Evolutionary conservation across 37 sponge, comb jelly and placozoan species (phyloP).

Genomic region (Hormiphora californensis): DNA sequence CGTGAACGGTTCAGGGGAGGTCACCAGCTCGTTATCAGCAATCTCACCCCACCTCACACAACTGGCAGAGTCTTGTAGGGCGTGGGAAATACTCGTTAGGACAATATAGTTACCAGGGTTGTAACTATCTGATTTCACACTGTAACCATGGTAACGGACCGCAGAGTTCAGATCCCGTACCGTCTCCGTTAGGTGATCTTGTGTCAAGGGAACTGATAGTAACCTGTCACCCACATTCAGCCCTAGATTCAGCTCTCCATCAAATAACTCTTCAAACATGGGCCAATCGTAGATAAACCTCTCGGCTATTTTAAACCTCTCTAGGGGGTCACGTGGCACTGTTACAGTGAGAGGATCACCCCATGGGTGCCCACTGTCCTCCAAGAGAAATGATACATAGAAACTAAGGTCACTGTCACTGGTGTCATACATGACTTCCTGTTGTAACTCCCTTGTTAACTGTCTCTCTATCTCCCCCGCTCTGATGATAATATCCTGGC

Average conservation of each 20-base stretch:
- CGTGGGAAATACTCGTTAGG: neutral
- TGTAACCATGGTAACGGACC: neutral
- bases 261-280: neutral
- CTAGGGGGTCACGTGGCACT: neutral
- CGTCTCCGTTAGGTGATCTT: neutral
- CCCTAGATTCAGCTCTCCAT: neutral
- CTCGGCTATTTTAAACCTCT: constrained; percentile 30
- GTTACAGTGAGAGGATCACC: neutral
- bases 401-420: neutral
- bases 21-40: neutral
- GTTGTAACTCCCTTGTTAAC: too few species aligned
- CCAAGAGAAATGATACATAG: neutral
- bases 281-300: constrained; percentile 26
- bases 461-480: too few species aligned
- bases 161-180: constrained; percentile 19
- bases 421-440: neutral
- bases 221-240: neutral
- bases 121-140: neutral
- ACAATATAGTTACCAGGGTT: constrained; percentile 7
- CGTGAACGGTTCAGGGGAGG: constrained; percentile 18
- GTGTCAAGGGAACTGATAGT: neutral
- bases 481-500: too few species aligned
- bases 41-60: constrained; percentile 26
- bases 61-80: neutral
- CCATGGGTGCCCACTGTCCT: neutral